These are phyloP conservation scores for Galendromus occidentalis DNA, from an alignment of 1,140 invertebrate species.

Conservation along the genomic window DNA sequence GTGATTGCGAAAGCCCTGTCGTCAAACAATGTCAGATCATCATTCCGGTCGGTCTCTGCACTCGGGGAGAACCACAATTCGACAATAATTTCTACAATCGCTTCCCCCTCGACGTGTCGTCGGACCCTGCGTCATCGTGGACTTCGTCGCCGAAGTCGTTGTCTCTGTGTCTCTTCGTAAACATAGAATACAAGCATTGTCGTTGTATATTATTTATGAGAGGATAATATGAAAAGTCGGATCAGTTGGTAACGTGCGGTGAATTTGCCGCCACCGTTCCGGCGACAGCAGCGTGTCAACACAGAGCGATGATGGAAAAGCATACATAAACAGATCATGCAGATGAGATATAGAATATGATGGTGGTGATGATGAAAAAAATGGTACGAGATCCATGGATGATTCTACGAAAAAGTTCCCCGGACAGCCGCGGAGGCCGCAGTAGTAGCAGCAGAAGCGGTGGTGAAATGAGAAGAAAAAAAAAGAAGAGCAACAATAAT, in stretches of 20 bases:
- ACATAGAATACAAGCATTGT: constrained; percentile 9
- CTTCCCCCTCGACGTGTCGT: too few relatives aligned
- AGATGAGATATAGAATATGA: not conserved
- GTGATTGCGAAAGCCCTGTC: not conserved
- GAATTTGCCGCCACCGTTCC: not conserved
- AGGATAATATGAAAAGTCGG: too few relatives aligned
- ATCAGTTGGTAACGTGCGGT: too few relatives aligned
- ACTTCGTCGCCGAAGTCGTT: too few relatives aligned
- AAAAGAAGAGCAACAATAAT: not conserved
- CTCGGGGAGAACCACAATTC: not conserved
- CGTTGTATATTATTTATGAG: constrained; percentile 11
- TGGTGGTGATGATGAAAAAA: not conserved
- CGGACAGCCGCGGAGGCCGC: not conserved
- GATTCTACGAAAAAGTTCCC: not conserved
- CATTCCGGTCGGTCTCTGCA: not conserved
- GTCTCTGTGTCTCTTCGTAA: constrained; percentile 12
- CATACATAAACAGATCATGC: not conserved
- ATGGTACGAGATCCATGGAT: not conserved
- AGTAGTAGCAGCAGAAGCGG: not conserved
- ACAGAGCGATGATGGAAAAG: not conserved
- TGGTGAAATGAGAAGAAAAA: not conserved
- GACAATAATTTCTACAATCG: not conserved
- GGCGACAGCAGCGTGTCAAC: not conserved
- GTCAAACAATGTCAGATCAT: not conserved
- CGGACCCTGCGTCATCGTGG: too few relatives aligned